phyloP scores from a whole-genome alignment of 2,888 invertebrate genomes.

The Rutpela maculata region DNA sequence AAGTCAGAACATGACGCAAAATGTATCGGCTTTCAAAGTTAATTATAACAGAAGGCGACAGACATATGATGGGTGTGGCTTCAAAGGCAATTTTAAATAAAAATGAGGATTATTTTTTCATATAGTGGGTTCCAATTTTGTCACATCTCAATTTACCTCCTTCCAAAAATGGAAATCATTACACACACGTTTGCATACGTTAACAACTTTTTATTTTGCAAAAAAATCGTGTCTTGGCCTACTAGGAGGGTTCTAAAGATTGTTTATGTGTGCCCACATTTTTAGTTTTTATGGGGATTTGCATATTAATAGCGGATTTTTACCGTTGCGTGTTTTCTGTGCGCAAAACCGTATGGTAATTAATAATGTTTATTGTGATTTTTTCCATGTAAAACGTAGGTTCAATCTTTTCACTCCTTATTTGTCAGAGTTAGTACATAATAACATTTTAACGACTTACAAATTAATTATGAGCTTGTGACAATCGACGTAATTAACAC shows the following conservation, averaged over 20 bases:
- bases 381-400: not conserved
- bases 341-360: slow-evolving; percentile 9
- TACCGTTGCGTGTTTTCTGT: not conserved
- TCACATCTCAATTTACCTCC: not conserved
- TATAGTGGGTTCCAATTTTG: not conserved
- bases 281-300: slow-evolving; percentile 9
- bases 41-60: not conserved
- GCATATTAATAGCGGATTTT: not conserved
- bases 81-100: not conserved
- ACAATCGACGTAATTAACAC: no score
- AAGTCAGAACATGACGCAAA: not conserved
- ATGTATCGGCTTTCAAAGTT: not conserved
- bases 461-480: no score
- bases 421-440: not conserved
- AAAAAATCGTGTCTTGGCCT: slow-evolving; percentile 3
- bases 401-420: slow-evolving; percentile 16
- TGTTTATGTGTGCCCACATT: slow-evolving; percentile 3
- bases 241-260: not conserved
- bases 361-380: slow-evolving; percentile 16
- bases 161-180: not conserved
- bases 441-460: no score
- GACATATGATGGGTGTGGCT: not conserved
- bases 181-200: not conserved
- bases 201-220: not conserved
- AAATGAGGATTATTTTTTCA: not conserved